phyloP scores from a whole-genome alignment of 2,888 invertebrate genomes.

The Loripinus fragilis region DNA sequence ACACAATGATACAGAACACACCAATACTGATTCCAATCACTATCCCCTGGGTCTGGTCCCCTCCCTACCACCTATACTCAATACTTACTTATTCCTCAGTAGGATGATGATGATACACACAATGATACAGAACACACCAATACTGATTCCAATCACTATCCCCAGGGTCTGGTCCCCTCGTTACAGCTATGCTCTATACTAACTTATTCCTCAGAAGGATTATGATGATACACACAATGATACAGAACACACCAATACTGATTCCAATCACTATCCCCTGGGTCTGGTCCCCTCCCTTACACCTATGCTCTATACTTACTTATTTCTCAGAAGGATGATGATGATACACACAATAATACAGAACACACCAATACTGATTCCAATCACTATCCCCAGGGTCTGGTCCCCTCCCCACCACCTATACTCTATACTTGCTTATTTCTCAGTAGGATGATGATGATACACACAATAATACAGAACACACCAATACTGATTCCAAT shows the following conservation, averaged over 20 bases:
- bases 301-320: slow-evolving; percentile 64
- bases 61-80: background rate
- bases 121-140: slow-evolving; percentile 79
- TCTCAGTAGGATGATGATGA: slow-evolving; percentile 76
- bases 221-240: too few relatives aligned
- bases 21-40: background rate
- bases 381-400: slow-evolving; percentile 82
- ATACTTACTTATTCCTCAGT: slow-evolving; percentile 76
- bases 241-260: too few relatives aligned
- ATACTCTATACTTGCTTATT: slow-evolving; percentile 65
- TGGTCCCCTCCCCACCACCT: too few relatives aligned
- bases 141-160: slow-evolving; percentile 80
- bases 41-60: background rate
- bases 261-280: too few relatives aligned
- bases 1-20: too few relatives aligned
- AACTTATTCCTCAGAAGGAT: too few relatives aligned
- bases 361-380: slow-evolving; percentile 77
- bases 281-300: too few relatives aligned
- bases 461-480: slow-evolving; percentile 78
- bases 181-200: too few relatives aligned
- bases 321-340: slow-evolving; percentile 77
- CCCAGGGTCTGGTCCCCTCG: too few relatives aligned
- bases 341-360: slow-evolving; percentile 79
- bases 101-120: slow-evolving; percentile 79
- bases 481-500: slow-evolving; percentile 79